Conservation (phyloP, 1,140 invertebrate species). For the Procambarus virginalis region DNA sequence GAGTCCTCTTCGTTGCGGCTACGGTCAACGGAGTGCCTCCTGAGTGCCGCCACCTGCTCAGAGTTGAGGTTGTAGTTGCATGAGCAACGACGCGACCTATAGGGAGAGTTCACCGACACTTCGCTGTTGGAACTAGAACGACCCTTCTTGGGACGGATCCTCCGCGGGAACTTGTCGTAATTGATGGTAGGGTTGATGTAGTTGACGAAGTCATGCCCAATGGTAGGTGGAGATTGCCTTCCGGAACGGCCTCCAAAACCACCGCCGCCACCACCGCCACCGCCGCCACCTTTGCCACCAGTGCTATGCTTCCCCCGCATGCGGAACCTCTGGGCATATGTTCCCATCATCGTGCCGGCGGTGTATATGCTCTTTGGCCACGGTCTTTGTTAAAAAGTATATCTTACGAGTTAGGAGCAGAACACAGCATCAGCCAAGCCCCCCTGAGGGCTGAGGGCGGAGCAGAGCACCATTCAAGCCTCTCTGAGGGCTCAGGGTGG, state of each 20-base stretch:
- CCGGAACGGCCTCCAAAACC: no score
- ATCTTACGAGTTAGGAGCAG: no score
- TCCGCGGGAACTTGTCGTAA: constrained; percentile 71
- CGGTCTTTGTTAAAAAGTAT: no score
- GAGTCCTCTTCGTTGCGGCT: constrained; percentile 38
- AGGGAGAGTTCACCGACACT: constrained; percentile 30
- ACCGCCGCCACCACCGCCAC: no score
- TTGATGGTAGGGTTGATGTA: constrained; percentile 72
- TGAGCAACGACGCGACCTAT: constrained; percentile 40
- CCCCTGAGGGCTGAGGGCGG: no score
- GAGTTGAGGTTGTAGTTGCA: constrained; percentile 49
- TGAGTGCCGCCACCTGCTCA: constrained; percentile 48
- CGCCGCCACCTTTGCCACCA: neutral
- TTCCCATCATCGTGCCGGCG: constrained; percentile 67
- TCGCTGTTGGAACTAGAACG: constrained; percentile 44
- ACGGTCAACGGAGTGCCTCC: constrained; percentile 51
- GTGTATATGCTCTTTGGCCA: no score
- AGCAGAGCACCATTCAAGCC: no score
- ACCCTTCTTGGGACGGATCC: constrained; percentile 59
- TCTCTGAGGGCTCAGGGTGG: no score
- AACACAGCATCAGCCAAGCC: no score
- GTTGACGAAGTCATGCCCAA: constrained; percentile 72
- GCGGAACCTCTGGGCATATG: constrained; percentile 70
- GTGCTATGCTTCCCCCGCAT: constrained; percentile 29
- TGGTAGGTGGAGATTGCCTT: constrained; percentile 67